phyloP scores from a whole-genome alignment of 2,888 invertebrate genomes.

The Temnothorax rugatulus region DNA sequence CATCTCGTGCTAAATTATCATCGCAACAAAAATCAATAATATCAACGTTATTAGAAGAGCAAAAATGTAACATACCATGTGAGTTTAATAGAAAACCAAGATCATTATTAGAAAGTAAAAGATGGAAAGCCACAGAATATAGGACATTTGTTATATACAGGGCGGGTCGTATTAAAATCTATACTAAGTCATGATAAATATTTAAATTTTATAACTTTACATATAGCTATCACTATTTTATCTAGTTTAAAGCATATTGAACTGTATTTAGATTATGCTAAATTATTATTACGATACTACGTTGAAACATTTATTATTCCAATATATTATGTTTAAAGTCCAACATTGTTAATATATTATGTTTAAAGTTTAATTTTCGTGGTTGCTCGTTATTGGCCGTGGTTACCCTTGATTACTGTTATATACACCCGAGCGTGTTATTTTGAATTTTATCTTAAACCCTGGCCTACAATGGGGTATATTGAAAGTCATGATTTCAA shows the following conservation, averaged over 20 bases:
- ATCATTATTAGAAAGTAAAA: conserved; percentile 19
- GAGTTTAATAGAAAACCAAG: conserved; percentile 17
- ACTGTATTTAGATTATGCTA: conserved; percentile 6
- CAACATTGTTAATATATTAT: no score
- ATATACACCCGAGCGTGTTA: no score
- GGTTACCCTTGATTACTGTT: no score
- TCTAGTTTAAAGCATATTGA: neutral
- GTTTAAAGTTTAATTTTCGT: no score
- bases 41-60: neutral
- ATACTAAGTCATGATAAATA: neutral
- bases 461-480: no score
- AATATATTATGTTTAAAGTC: no score
- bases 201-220: conserved; percentile 14
- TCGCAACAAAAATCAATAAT: conserved; percentile 9
- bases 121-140: conserved; percentile 13
- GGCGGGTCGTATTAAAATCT: neutral
- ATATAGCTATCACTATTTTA: neutral
- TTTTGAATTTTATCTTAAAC: no score
- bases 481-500: no score
- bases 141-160: neutral
- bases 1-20: conserved; percentile 11
- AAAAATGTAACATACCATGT: conserved; percentile 5
- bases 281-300: neutral
- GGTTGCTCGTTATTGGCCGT: no score
- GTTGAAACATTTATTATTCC: conserved; percentile 9